phyloP scores from a whole-genome alignment of 2,888 invertebrate genomes.

The Zonitis immaculata region DNA sequence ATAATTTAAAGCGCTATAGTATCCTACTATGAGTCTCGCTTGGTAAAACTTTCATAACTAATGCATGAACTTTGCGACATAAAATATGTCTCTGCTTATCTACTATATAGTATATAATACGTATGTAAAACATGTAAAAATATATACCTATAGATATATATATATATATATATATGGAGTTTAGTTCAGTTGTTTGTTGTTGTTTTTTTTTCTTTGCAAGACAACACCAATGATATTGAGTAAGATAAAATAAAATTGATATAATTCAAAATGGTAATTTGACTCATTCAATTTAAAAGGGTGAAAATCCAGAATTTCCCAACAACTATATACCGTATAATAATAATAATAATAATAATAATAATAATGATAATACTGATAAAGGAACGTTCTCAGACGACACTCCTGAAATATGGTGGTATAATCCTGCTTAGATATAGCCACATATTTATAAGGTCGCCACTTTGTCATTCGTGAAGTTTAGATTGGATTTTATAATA shows the following conservation, averaged over 20 bases:
- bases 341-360: neutral
- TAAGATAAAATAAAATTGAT: no score
- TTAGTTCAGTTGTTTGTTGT: no score
- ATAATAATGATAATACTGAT: slow-evolving; percentile 3
- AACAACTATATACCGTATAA: neutral
- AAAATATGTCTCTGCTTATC: slow-evolving; percentile 39
- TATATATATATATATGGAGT: slow-evolving; percentile 28
- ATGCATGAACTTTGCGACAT: slow-evolving; percentile 35
- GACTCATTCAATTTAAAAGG: no score
- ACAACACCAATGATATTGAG: no score
- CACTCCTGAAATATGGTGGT: slow-evolving; percentile 44
- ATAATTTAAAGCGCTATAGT: slow-evolving; percentile 44
- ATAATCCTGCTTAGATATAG: slow-evolving; percentile 48
- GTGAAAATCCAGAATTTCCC: no score
- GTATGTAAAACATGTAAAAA: no score
- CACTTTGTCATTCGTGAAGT: slow-evolving; percentile 50
- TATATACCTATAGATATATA: slow-evolving; percentile 14
- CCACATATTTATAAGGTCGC: slow-evolving; percentile 50
- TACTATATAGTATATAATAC: no score
- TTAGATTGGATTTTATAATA: slow-evolving; percentile 51
- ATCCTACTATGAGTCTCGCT: slow-evolving; percentile 17
- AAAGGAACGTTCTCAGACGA: slow-evolving; percentile 39
- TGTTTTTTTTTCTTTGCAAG: no score
- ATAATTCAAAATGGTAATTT: no score
- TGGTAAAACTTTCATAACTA: slow-evolving; percentile 31